Evolutionary conservation across 2,888 invertebrate species (phyloP).

Genomic region (Drosophila mettleri): DNA sequence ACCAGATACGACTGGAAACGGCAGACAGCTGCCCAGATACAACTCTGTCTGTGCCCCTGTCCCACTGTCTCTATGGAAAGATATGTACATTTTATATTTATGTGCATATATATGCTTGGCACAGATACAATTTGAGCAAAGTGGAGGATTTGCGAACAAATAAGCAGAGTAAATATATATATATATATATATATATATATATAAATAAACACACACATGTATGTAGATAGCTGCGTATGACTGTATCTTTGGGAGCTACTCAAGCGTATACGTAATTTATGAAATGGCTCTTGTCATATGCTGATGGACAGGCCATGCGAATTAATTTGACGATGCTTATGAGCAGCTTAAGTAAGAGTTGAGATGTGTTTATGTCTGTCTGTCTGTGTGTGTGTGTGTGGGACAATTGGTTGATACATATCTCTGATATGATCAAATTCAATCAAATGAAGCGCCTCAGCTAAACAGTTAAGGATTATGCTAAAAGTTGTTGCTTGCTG

Average conservation of each 20-base stretch:
- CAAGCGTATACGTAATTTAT: conserved; percentile 64
- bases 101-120: conserved; percentile 37
- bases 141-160: conserved; percentile 47
- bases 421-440: conserved; percentile 1
- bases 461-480: conserved; percentile 1
- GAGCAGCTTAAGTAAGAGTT: conserved; percentile 11
- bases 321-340: conserved; percentile 40
- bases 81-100: conserved; percentile 24
- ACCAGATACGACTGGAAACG: conserved; percentile 62
- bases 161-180: conserved; percentile 20
- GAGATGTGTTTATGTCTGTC: background rate
- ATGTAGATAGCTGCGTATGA: background rate
- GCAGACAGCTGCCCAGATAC: conserved; percentile 53
- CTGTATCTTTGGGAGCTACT: conserved; percentile 27
- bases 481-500: background rate
- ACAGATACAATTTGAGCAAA: conserved; percentile 51
- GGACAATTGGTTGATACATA: conserved; percentile 1
- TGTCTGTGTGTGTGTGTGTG: conserved; percentile 5
- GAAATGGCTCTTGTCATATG: conserved; percentile 36
- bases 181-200: no score
- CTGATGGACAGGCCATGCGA: conserved; percentile 41
- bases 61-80: background rate
- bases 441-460: background rate
- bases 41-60: conserved; percentile 5
- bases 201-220: conserved; percentile 2